These are phyloP conservation scores for Microctenopoma lineatum DNA, from an alignment of 2,797 vertebrate genomes.

Conservation along the genomic window DNA sequence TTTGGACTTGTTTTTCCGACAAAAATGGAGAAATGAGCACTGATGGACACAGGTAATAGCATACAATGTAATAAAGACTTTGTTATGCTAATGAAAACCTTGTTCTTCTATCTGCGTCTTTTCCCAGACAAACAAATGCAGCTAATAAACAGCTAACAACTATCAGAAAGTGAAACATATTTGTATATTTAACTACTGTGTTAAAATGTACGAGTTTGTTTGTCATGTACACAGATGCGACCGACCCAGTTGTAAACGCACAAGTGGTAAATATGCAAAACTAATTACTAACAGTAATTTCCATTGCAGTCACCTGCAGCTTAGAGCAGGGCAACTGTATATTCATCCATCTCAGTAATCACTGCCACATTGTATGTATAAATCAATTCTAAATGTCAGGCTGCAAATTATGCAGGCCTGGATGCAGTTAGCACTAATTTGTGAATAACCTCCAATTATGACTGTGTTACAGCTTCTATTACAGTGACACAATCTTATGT, in stretches of 20 bases:
- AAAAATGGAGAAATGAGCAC: background rate
- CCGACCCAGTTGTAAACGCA: constrained; percentile 9
- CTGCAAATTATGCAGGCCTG: constrained; percentile 26
- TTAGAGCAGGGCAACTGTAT: constrained; percentile 25
- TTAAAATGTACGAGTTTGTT: background rate
- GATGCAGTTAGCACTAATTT: constrained; percentile 23
- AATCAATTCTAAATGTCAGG: constrained; percentile 48
- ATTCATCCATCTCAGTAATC: constrained; percentile 49
- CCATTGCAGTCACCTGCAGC: constrained; percentile 30
- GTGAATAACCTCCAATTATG: constrained; percentile 31
- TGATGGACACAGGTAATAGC: constrained; percentile 7
- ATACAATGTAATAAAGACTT: constrained; percentile 12
- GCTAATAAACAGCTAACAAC: background rate
- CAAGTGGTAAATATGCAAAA: constrained; percentile 39
- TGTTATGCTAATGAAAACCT: constrained; percentile 25
- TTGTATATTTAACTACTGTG: background rate
- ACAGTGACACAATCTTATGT: constrained; percentile 13
- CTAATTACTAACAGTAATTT: constrained; percentile 51
- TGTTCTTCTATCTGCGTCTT: constrained; percentile 8
- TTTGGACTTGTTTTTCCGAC: background rate
- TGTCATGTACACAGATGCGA: constrained; percentile 5
- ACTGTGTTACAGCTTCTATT: constrained; percentile 5
- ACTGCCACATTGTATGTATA: constrained; percentile 33
- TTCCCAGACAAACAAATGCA: constrained; percentile 1
- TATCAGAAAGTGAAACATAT: background rate